A percentile compares a stretch with the other conserved stretches of the same genome.
Evolutionary conservation across 2,888 invertebrate genomes (phyloP).

Genomic region (Drosophila monieri): DNA sequence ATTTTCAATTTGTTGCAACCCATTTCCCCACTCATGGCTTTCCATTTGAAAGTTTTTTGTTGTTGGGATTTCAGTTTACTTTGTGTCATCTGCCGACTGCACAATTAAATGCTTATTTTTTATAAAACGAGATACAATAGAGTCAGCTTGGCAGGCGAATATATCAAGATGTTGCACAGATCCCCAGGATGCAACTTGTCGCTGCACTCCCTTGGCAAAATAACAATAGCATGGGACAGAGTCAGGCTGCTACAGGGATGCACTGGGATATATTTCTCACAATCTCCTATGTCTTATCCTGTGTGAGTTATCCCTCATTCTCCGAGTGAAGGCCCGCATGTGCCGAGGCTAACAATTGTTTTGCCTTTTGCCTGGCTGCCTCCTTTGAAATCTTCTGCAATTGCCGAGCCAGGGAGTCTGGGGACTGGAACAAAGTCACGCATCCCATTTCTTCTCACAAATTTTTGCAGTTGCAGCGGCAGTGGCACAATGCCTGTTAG

Average conservation of each 20-base stretch:
- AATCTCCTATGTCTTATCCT: not conserved
- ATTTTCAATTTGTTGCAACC: slow-evolving; percentile 42
- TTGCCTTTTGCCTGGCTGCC: slow-evolving; percentile 63
- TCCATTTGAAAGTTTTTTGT: slow-evolving; percentile 19
- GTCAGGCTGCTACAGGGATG: slow-evolving; percentile 39
- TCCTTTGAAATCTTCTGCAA: slow-evolving; percentile 56
- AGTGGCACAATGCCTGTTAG: slow-evolving; percentile 35
- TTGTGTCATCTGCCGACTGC: slow-evolving; percentile 54
- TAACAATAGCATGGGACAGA: slow-evolving; percentile 59
- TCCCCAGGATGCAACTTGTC: slow-evolving; percentile 44
- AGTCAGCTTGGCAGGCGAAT: slow-evolving; percentile 45
- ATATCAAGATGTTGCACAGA: slow-evolving; percentile 64
- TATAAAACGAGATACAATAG: slow-evolving; percentile 21
- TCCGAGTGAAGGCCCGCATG: slow-evolving; percentile 40
- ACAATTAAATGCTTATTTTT: slow-evolving; percentile 47
- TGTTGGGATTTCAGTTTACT: slow-evolving; percentile 11
- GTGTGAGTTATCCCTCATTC: not conserved
- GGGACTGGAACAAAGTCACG: slow-evolving; percentile 3
- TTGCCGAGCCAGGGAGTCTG: slow-evolving; percentile 27
- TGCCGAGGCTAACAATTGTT: slow-evolving; percentile 57
- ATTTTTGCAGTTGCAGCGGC: slow-evolving; percentile 9
- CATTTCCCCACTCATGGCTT: slow-evolving; percentile 6
- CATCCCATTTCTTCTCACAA: slow-evolving; percentile 5
- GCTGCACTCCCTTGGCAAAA: slow-evolving; percentile 22
- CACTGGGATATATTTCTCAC: not conserved